phyloP scores from a whole-genome alignment of 2,113 vertebrate species.

The Hemibagrus wyckioides region DNA sequence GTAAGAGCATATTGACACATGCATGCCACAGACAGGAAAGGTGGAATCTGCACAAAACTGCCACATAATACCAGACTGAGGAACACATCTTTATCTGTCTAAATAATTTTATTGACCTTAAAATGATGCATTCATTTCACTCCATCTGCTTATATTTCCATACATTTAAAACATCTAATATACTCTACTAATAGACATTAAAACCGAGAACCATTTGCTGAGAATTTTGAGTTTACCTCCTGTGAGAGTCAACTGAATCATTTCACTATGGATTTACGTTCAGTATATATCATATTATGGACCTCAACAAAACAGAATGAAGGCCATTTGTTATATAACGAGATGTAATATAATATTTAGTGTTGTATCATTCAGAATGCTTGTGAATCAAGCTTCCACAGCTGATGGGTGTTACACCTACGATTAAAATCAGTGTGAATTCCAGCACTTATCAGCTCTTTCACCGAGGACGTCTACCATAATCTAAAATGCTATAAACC shows the following conservation, averaged over 20 bases:
- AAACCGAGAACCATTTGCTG: neutral
- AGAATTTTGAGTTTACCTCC: neutral
- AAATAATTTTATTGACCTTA: neutral
- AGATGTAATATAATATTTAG: neutral
- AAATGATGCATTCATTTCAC: neutral
- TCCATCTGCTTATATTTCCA: neutral
- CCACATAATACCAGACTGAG: neutral
- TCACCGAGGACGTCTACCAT: neutral
- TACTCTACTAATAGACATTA: neutral
- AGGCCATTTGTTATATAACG: neutral
- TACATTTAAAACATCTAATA: neutral
- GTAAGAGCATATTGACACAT: neutral
- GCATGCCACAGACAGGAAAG: neutral
- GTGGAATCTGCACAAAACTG: neutral
- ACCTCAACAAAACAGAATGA: neutral
- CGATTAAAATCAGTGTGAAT: constrained; percentile 34
- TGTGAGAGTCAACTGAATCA: neutral
- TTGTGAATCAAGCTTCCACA: constrained; percentile 28
- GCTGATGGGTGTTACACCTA: constrained; percentile 17
- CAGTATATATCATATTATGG: no score
- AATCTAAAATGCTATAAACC: neutral
- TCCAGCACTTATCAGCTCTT: constrained; percentile 10
- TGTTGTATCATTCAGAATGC: constrained; percentile 18
- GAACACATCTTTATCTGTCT: neutral
- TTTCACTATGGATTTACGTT: neutral